Evolutionary conservation across 2,797 vertebrate species (phyloP).

Genomic region (Dendrocincla tyrannina): DNA sequence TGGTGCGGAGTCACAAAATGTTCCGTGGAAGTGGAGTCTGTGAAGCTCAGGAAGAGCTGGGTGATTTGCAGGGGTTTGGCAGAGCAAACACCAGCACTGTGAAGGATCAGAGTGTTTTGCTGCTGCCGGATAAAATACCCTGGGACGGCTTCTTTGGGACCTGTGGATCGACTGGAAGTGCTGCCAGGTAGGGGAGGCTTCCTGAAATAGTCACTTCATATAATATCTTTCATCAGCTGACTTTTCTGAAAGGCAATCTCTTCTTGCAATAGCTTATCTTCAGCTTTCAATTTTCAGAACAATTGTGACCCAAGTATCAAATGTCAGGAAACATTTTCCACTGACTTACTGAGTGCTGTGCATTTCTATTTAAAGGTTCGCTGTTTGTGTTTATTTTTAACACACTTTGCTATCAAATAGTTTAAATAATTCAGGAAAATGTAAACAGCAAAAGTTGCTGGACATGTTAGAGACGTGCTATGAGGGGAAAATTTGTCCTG

Average conservation of each 20-base stretch:
- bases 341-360: neutral
- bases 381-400: neutral
- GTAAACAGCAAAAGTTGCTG: neutral
- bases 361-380: neutral
- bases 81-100: neutral
- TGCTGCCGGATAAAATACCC: neutral
- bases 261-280: neutral
- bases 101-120: neutral
- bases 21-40: no score
- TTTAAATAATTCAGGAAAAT: neutral
- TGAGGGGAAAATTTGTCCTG: neutral
- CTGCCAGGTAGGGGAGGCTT: neutral
- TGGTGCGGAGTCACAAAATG: no score
- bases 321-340: neutral
- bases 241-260: neutral
- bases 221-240: neutral
- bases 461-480: neutral
- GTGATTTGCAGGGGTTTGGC: neutral
- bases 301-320: neutral
- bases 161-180: neutral
- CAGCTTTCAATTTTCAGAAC: neutral
- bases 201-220: neutral
- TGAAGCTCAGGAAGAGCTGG: neutral
- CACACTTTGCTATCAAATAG: neutral
- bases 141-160: neutral